A percentile compares a stretch with the other conserved stretches of the same genome.
Evolutionary conservation across 2,888 invertebrate genomes (phyloP).

Genomic region (Parnassius orleans): DNA sequence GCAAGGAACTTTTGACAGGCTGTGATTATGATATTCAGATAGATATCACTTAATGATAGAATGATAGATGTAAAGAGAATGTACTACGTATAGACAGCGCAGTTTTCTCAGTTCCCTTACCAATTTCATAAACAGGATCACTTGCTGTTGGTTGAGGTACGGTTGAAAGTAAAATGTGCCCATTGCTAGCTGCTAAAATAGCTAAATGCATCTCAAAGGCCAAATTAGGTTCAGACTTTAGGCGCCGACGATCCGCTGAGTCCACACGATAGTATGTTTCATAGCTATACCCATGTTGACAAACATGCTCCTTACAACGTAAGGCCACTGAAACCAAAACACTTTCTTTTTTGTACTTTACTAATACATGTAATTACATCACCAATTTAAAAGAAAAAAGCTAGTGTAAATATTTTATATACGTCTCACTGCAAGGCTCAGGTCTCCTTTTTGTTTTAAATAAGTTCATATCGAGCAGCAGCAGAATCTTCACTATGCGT

Average conservation of each 20-base stretch:
- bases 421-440: no score
- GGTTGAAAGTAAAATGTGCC: conserved; percentile 84
- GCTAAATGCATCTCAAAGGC: conserved; percentile 83
- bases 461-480: no score
- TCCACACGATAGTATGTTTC: conserved; percentile 78
- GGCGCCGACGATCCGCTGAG: conserved; percentile 39
- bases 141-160: conserved; percentile 57
- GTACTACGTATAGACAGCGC: no score
- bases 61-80: no score
- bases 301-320: conserved; percentile 79
- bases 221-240: conserved; percentile 39
- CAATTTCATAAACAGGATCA: conserved; percentile 86
- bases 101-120: conserved; percentile 39
- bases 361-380: no score
- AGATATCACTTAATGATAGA: no score
- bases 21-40: no score
- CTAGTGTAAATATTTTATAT: no score
- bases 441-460: no score
- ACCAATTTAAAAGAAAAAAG: no score
- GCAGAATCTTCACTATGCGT: no score
- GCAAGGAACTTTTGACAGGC: no score
- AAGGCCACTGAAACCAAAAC: conserved; percentile 52
- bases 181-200: conserved; percentile 84
- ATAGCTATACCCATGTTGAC: conserved; percentile 80
- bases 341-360: neutral